Conservation (phyloP, 2,797 vertebrate genomes). For the Artibeus jamaicensis region DNA sequence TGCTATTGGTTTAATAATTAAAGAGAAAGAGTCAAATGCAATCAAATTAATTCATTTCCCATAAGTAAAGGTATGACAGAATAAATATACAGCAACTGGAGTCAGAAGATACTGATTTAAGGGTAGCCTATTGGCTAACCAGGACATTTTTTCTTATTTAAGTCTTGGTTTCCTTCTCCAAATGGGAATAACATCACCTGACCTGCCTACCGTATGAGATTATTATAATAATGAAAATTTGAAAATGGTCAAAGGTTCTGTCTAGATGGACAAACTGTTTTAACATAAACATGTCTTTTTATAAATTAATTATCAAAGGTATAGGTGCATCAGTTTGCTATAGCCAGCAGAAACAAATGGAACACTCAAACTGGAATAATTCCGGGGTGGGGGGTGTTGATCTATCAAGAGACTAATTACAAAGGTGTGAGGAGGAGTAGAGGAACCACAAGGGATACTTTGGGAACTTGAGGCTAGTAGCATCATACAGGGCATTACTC, state of each 20-base stretch:
- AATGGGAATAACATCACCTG: background rate
- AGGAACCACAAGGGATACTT: background rate
- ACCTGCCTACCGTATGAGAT: background rate
- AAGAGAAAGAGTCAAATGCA: background rate
- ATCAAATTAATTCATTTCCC: slow-evolving; percentile 40
- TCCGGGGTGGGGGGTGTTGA: background rate
- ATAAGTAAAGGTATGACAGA: background rate
- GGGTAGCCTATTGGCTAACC: background rate
- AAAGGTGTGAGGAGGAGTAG: background rate
- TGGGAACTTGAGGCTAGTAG: background rate
- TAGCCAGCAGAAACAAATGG: background rate
- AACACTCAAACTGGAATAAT: background rate
- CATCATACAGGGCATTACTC: background rate
- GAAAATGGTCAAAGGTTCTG: background rate
- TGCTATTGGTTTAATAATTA: slow-evolving; percentile 48
- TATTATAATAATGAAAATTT: background rate
- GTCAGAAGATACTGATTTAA: background rate
- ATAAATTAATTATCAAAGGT: background rate
- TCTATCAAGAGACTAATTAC: background rate
- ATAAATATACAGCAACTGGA: background rate
- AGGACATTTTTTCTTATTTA: background rate
- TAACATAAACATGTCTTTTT: background rate
- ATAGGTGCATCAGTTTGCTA: background rate
- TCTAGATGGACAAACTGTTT: background rate
- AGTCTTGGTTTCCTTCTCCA: background rate